These are phyloP conservation scores for Rallus limicola DNA, from an alignment of 2,113 vertebrate genomes.

Conservation along the genomic window DNA sequence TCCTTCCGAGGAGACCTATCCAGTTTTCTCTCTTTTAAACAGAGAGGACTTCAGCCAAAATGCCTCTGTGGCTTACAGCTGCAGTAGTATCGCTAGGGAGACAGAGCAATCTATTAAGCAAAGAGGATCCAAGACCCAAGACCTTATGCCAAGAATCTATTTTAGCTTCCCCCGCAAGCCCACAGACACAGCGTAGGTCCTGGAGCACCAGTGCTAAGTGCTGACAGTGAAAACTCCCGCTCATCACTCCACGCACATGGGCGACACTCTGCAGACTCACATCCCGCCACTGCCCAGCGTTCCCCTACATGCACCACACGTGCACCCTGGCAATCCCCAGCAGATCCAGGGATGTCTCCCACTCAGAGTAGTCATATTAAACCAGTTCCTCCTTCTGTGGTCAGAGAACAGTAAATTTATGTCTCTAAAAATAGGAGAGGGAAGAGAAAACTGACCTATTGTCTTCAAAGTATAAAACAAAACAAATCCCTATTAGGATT, in stretches of 20 bases:
- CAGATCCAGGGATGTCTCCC: neutral
- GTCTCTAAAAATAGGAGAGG: neutral
- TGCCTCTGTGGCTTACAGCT: slow-evolving; percentile 53
- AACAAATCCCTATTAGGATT: neutral
- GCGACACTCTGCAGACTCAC: neutral
- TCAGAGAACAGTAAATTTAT: neutral
- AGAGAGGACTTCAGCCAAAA: slow-evolving; percentile 37
- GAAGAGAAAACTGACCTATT: neutral
- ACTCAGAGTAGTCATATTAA: neutral
- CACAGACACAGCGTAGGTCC: neutral
- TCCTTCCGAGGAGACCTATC: neutral
- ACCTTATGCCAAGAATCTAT: slow-evolving; percentile 35
- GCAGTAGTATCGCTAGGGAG: slow-evolving; percentile 40
- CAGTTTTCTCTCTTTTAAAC: slow-evolving; percentile 10
- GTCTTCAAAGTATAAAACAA: neutral
- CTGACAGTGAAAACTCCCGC: neutral
- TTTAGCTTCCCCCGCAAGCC: neutral
- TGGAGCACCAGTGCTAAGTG: neutral
- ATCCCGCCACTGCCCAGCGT: fast-evolving
- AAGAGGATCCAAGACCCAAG: slow-evolving; percentile 23
- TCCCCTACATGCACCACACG: fast-evolving
- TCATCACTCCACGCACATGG: fast-evolving
- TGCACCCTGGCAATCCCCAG: neutral
- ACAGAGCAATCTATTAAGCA: slow-evolving; percentile 48
- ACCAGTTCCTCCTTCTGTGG: neutral